Evolutionary conservation across 1,140 invertebrate genomes (phyloP), one percentile per base, ranked within the genome.

Genomic region (Drosophila paulistorum): DNA sequence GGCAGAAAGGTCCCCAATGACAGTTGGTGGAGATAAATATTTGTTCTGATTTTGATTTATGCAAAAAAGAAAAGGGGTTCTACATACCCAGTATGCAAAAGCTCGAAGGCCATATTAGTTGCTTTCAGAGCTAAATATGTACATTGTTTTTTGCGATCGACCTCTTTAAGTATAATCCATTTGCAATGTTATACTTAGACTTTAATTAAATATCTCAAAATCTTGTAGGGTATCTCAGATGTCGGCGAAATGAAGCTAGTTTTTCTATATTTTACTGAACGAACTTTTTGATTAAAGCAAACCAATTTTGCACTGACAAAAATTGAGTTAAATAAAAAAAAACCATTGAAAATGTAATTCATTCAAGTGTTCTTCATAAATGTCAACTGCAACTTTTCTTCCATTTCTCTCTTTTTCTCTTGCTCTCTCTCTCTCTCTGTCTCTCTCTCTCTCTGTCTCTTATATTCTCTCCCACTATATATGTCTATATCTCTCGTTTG

Each of bases 1-100:
- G 1, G 17, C 33, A 35, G 17, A 37, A 41, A 35, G 60, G 33
- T 35, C 13, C 48, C 41, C 60, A 45, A 20, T 20, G 54, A 13
- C 23, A 17, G 69, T 26, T 17, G 41, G 41, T 13, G 14, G 48
- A 35, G 17, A 23, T 55, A 51, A 37, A 65, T 65, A 65, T 65
- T 54, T 65, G 30, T 48, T 33, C 48, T 26, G 39, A 20, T 61
- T 37, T 62, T 77, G 74, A 77, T 77, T 77, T 77, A 77, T 77
- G 74, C 74, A 77, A 77, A 77, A 74, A 61, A 51, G 42, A 45
- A 45, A 51, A 51, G 45, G 45, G 45, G 45, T 51, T 51, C 9
- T 51, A 23, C 0, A 51, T 51, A 51, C 45, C 45, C 9, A 23
- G 17, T 23, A 23, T 23, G 1, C 17, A 51, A 17, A 11, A 4